These are phyloP conservation scores for Acanthochromis polyacanthus DNA, from an alignment of 2,113 vertebrate species.

Conservation along the genomic window DNA sequence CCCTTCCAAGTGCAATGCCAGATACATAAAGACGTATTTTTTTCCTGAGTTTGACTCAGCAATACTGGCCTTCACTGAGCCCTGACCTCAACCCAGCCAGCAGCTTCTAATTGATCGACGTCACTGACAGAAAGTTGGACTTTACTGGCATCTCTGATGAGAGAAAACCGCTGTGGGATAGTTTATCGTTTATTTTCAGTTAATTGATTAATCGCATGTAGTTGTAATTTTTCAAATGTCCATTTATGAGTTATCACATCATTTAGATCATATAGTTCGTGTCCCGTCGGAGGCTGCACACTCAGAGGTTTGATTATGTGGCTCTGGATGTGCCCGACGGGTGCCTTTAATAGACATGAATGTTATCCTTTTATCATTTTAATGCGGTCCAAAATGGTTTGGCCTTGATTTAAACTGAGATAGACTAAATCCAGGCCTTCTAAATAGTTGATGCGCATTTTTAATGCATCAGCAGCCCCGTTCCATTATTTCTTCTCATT, in stretches of 20 bases:
- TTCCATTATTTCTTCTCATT: conserved; percentile 67
- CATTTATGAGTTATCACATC: background rate
- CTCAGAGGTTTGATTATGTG: conserved; percentile 1
- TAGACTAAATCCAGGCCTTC: conserved; percentile 39
- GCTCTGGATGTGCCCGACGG: conserved; percentile 12
- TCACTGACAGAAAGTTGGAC: too few relatives aligned
- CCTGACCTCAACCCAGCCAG: too few relatives aligned
- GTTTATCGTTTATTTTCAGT: background rate
- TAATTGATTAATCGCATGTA: background rate
- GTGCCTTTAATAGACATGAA: conserved; percentile 23
- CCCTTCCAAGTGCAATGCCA: background rate
- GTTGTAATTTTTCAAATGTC: background rate
- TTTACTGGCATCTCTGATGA: background rate
- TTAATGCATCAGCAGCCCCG: conserved; percentile 60
- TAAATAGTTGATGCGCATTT: conserved; percentile 69
- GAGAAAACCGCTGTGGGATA: background rate
- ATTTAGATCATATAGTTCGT: background rate
- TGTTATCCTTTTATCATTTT: conserved; percentile 48
- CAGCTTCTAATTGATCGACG: too few relatives aligned
- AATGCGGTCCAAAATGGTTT: conserved; percentile 46
- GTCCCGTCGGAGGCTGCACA: background rate
- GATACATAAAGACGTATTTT: background rate
- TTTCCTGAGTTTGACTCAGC: background rate
- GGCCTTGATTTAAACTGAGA: conserved; percentile 45
- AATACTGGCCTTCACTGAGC: too few relatives aligned